Base-by-base conservation (phyloP, 1,140 invertebrate genomes). In the Papilio machaon region DNA sequence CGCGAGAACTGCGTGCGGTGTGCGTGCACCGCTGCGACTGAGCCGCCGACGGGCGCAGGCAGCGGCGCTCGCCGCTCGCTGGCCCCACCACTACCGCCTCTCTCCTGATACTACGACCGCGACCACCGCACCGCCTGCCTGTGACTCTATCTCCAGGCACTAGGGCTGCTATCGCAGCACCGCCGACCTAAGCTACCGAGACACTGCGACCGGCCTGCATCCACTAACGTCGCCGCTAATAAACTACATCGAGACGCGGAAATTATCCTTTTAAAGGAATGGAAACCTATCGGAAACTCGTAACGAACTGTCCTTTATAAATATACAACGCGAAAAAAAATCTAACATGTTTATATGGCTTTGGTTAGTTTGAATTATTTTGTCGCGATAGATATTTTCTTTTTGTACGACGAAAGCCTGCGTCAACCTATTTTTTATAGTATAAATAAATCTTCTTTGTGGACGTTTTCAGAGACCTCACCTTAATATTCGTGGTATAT, bases 1-100 rank as follows among this genome's bases (percentile, higher is more conserved):
- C 92, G 91, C 93, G 92, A 93, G 92, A 93, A 92, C 93, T 94
- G 92, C 92, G 92, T 94, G 91, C 91, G 92, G 93, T 85, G 91
- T 93, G 91, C 92, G 92, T 93, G 93, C 93, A 94, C 93, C 92
- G 92, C 93, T 91, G 89, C 85, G 89, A 93, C 92, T 93, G 88
- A 88, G 91, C 91, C 89, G 87, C 89, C 64, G 23, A 87, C 89
- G 86, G 87, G 90, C 88, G 88, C 87, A 91, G 86, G 88, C 89
- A 89, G 86, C 87, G 89, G 87, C 88, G 89, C 88, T 83, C 87
- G 85, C 84, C 88, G 81, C 84, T 58, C 87, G 90, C 89, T 58
- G 88, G 91, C 91, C 91, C 91, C 91, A 92, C 91, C 91, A 88
- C 91, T 84, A 82, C 87, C 87, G 86, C 90, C 91, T 89, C 90